Evolutionary conservation across 2,888 invertebrate species (phyloP), one percentile per base, ranked within the genome.

Genomic region (Noctuana brunneofusca): DNA sequence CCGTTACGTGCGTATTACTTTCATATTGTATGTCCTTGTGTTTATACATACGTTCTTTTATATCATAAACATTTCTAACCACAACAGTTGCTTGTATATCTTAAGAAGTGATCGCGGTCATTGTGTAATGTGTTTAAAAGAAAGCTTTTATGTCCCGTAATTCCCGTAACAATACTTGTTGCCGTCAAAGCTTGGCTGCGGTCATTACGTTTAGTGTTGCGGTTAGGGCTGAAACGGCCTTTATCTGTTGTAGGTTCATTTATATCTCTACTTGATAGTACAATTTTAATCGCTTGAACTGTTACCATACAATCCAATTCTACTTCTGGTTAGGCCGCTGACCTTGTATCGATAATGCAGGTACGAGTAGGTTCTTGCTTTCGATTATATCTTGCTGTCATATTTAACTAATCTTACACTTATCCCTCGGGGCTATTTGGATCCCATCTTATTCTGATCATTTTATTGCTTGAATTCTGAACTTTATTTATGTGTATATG

Each of bases 361-460:
- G 48, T 57, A 9, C 20, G 32, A 32, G 48, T 57, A 9, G 32
- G 32, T 57, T 48, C 57, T 48, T 48, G 57, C 16, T 48, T 48
- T 57, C 35, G 48, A 57, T 48, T 48, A 20, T 57, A 57, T 48
- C 57, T 57, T 46, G 48, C 48, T 57, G 57, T 57, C 57, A 57
- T 16, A 48, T 57, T 48, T 56, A 57, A 57, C 48, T 57, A 32
- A 57, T 48, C 32, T 32, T 9, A 8, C 48, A 48, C 6, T 30
- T 46, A 48, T 14, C 46, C 20, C 57, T 56, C 41, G 56, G 8
- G 56, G 56, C 46, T 56, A 20, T 48, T 22, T 48, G 18, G 11
- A 56, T n/a, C 30, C 12, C 46, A 56, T 56, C 56, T 46, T 3
- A 14, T 22, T 24, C 49, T 27, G 3, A 11, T 18, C 3, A 38